Evolutionary conservation across 2,797 vertebrate genomes (phyloP).

Genomic region (Xiphorhynchus erythropygius): DNA sequence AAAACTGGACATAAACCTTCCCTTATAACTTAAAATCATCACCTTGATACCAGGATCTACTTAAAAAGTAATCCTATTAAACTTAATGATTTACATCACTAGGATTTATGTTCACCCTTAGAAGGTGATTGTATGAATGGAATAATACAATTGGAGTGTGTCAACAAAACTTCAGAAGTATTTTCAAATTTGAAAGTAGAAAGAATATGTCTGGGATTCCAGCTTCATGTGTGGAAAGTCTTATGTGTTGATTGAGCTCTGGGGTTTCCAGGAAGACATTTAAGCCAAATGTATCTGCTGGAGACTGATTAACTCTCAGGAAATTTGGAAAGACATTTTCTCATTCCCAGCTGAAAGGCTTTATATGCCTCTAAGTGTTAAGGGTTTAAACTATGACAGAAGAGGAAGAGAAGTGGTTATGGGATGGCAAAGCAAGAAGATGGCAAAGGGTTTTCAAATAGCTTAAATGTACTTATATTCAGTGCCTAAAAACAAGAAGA

Average conservation of each 20-base stretch:
- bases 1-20: neutral
- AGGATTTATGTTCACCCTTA: neutral
- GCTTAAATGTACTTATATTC: neutral
- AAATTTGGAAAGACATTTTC: constrained; percentile 1
- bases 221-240: neutral
- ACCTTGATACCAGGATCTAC: neutral
- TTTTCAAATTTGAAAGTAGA: neutral
- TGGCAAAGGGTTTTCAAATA: neutral
- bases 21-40: neutral
- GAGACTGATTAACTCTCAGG: neutral
- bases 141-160: neutral
- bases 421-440: neutral
- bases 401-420: neutral
- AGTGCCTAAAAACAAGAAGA: neutral
- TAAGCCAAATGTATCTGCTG: neutral
- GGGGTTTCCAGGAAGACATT: neutral
- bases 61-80: neutral
- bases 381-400: neutral
- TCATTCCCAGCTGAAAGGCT: neutral
- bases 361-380: neutral
- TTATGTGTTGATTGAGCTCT: neutral
- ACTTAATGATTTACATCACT: neutral
- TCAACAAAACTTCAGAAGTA: neutral
- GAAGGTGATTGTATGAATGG: neutral
- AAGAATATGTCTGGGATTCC: neutral